Conservation (phyloP, 2,797 vertebrate genomes). For the Falco biarmicus region DNA sequence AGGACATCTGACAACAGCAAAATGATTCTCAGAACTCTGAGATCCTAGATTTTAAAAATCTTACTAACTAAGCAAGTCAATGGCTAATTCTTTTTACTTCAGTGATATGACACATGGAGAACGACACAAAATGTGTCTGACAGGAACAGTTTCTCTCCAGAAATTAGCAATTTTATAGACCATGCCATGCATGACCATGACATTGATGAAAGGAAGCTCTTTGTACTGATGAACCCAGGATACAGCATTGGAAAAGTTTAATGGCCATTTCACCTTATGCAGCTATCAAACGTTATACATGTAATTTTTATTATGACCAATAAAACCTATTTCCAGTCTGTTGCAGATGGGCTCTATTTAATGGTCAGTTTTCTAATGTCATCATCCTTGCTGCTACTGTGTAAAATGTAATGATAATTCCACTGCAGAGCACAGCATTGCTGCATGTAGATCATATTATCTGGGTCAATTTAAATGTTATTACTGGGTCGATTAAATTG, state of each 20-base stretch:
- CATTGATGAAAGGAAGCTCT: neutral
- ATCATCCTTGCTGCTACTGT: slow-evolving; percentile 1
- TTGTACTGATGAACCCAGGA: neutral
- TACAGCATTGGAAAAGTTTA: neutral
- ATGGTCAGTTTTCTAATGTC: slow-evolving; percentile 33
- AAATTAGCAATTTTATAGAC: slow-evolving; percentile 14
- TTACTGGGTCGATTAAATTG: slow-evolving; percentile 21
- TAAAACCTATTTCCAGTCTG: slow-evolving; percentile 16
- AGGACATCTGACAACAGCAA: neutral
- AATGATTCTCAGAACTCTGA: neutral
- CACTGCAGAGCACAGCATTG: neutral
- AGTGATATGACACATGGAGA: neutral
- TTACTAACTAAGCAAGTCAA: neutral
- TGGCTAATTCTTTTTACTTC: slow-evolving; percentile 5
- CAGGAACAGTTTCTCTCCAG: neutral
- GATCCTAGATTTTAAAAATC: neutral
- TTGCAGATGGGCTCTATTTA: slow-evolving; percentile 30
- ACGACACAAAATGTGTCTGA: neutral
- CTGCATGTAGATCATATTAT: slow-evolving; percentile 7
- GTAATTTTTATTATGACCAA: slow-evolving; percentile 39
- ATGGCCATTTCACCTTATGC: neutral
- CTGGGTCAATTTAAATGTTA: slow-evolving; percentile 38
- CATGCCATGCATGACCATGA: neutral
- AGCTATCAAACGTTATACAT: neutral
- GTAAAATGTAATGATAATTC: slow-evolving; percentile 33